Base-by-base conservation (phyloP, 1,140 invertebrate species). In the Pygmarrhopalites habei region DNA sequence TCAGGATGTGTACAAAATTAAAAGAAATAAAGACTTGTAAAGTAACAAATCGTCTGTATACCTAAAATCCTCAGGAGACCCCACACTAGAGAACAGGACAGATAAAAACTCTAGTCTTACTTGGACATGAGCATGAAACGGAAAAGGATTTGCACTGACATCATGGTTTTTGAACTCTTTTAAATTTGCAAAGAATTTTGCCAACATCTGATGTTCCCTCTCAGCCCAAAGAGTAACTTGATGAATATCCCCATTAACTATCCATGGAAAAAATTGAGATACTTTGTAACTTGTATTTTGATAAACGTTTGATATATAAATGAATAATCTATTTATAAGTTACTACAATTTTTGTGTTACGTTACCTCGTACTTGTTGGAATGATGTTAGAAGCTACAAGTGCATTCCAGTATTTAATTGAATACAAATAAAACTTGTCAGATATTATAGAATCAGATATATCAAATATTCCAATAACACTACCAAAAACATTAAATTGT, bases 21-120 rank as follows among this genome's bases (percentile, higher is more conserved):
- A 25, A 67, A 26, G 41, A 60, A 62, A 51, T 47, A 59, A 56
- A 47, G 39, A 70, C 41, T 75, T 74, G 73, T 73, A 77, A 17
- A 1, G 30, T 32, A 32, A 29, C n/a, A 26, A 5, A 14, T 60
- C 47, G 26, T 47, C 30, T 52, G 28, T 58, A 72, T 73, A 85
- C 83, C 87, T 81, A 76, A 95, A 94, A 66, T 81, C 85, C 64
- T 91, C 89, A 14, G 92, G 90, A 23, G 92, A 94, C 10, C 88
- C 90, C 59, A 91, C 76, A 0, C 86, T 85, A n/a, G 90, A 92
- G 77, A 92, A 97, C 35, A 95, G 86, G 49, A 90, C 90, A 2
- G 90, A 90, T 21, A 97, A 79, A 77, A 96, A 97, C 73, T 92
- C 87, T 60, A 97, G 76, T 15, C 92, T 78, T 14, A 92, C 90